These are phyloP conservation scores for Holcopasites calliopsidis DNA, from an alignment of 1,140 invertebrate genomes.

Conservation along the genomic window DNA sequence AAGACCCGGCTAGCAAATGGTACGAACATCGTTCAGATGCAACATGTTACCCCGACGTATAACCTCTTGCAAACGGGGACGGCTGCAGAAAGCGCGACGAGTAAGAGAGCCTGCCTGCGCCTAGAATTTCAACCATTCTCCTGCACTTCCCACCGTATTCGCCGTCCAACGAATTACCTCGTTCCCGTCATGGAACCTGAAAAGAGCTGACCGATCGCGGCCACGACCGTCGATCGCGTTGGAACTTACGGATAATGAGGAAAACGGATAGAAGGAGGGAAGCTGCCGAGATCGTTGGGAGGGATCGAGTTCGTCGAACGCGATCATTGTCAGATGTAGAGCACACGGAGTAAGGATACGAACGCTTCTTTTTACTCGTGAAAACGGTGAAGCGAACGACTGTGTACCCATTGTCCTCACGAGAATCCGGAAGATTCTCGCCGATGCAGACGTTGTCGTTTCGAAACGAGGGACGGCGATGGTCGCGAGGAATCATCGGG, in stretches of 20 bases:
- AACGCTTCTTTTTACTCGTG: neutral
- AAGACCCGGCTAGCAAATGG: slow-evolving; percentile 60
- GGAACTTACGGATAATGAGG: slow-evolving; percentile 23
- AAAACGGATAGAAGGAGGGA: neutral
- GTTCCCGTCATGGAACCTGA: slow-evolving; percentile 40
- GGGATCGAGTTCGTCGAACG: slow-evolving; percentile 18
- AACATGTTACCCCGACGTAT: slow-evolving; percentile 15
- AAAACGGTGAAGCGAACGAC: slow-evolving; percentile 29
- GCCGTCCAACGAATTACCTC: slow-evolving; percentile 49
- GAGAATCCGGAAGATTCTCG: slow-evolving; percentile 14
- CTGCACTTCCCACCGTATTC: neutral
- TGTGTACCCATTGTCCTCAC: slow-evolving; percentile 41
- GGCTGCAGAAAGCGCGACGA: slow-evolving; percentile 36
- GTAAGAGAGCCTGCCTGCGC: neutral
- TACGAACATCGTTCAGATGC: slow-evolving; percentile 56
- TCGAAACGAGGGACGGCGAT: slow-evolving; percentile 47
- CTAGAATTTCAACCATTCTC: neutral
- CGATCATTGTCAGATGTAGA: neutral
- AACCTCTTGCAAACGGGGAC: slow-evolving; percentile 15
- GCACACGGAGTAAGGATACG: neutral
- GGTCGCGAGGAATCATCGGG: slow-evolving; percentile 55
- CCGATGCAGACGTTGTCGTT: slow-evolving; percentile 31
- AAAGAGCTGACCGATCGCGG: slow-evolving; percentile 29
- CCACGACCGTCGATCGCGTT: slow-evolving; percentile 33
- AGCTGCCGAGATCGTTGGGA: slow-evolving; percentile 12